Conservation (phyloP, 2,113 vertebrate genomes). For the Podarcis raffonei region DNA sequence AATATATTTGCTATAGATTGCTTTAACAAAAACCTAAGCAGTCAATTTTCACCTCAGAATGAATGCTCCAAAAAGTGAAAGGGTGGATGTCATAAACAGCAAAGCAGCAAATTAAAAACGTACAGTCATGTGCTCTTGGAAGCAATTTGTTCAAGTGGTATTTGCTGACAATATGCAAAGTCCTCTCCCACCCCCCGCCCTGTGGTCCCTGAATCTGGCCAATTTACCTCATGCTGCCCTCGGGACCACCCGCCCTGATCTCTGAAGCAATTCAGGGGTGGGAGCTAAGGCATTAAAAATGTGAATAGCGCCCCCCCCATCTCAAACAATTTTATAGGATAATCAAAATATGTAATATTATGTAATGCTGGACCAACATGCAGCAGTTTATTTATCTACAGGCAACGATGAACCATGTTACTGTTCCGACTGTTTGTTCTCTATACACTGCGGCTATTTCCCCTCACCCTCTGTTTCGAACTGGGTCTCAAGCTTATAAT, state of each 20-base stretch:
- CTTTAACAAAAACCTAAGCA: conserved; percentile 61
- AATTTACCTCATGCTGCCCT: no score
- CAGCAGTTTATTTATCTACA: fast-evolving
- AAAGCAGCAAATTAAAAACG: background rate
- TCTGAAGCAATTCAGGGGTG: no score
- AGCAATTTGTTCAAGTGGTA: no score
- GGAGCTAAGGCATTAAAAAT: no score
- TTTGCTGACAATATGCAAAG: no score
- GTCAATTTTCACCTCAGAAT: conserved; percentile 65
- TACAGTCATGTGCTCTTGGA: no score
- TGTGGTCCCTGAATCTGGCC: no score
- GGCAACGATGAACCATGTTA: background rate
- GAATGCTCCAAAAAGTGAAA: conserved; percentile 61
- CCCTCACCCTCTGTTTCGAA: background rate
- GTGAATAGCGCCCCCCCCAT: no score
- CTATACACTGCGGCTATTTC: background rate
- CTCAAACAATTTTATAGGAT: no score
- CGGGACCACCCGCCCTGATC: no score
- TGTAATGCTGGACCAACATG: background rate
- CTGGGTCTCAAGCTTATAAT: conserved; percentile 19
- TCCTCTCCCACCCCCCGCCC: no score
- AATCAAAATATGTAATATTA: no score
- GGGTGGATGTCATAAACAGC: conserved; percentile 48
- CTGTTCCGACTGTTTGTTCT: background rate
- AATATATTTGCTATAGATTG: conserved; percentile 48